Evolutionary conservation across 2,113 vertebrate species (phyloP).

Genomic region (Calyptomena viridis): DNA sequence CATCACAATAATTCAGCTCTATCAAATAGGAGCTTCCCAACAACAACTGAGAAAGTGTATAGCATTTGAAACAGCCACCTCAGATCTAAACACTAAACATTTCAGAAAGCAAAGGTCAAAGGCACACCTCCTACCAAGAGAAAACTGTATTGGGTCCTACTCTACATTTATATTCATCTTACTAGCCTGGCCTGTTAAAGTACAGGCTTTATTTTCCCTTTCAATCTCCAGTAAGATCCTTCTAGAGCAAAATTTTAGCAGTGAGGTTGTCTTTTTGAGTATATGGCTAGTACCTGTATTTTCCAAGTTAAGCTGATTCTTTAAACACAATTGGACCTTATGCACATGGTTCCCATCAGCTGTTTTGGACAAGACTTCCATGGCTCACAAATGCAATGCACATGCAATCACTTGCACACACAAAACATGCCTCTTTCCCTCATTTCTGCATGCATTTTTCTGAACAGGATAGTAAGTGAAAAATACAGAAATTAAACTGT

Average conservation of each 20-base stretch:
- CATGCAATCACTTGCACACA: not conserved
- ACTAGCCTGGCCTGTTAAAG: not conserved
- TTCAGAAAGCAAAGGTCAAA: conserved; percentile 33
- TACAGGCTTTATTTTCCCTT: not conserved
- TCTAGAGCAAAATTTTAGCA: not conserved
- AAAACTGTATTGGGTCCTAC: not conserved
- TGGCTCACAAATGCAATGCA: not conserved
- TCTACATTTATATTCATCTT: not conserved
- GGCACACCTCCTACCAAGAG: not conserved
- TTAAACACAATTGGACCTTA: not conserved
- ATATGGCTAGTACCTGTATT: not conserved
- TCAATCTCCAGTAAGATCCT: not conserved
- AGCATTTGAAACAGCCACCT: conserved; percentile 13
- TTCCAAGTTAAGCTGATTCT: not conserved
- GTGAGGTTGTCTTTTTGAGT: not conserved
- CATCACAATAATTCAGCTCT: conserved; percentile 46
- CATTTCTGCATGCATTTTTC: conserved; percentile 21
- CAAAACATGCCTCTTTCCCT: conserved; percentile 33
- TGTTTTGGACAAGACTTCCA: not conserved
- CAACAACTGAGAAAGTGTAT: not conserved
- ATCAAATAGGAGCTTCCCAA: conserved; percentile 29
- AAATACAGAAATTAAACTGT: conserved; percentile 6
- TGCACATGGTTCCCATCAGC: not conserved
- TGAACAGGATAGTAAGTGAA: conserved; percentile 22
- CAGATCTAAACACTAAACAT: not conserved